These are phyloP conservation scores for Dysidea cf. avara DNA, from an alignment of 37 sponge, comb jelly and placozoan genomes.

Conservation along the genomic window DNA sequence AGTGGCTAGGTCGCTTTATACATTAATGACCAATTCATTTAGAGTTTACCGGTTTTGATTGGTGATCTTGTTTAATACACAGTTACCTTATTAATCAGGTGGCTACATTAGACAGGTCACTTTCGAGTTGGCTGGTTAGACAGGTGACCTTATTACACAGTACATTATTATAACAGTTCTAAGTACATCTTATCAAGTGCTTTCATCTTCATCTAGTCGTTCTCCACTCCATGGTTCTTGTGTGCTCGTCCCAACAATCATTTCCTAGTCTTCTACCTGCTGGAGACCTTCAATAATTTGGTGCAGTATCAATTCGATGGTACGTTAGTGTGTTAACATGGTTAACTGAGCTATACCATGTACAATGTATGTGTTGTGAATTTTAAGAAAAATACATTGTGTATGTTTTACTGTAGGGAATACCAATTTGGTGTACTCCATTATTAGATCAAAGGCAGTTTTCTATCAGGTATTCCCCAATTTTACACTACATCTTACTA, in stretches of 20 bases:
- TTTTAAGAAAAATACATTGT: neutral
- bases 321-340: slow-evolving; percentile 9
- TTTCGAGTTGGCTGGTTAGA: no score
- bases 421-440: slow-evolving; percentile 80
- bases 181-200: no score
- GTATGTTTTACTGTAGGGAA: slow-evolving; percentile 67
- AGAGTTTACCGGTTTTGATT: no score
- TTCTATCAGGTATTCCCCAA: slow-evolving; percentile 61
- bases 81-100: no score
- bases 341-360: neutral
- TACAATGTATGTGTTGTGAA: neutral
- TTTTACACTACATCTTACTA: neutral
- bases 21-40: no score
- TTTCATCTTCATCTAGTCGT: slow-evolving; percentile 53
- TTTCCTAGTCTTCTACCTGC: slow-evolving; percentile 91
- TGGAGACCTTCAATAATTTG: slow-evolving; percentile 95
- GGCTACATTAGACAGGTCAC: no score
- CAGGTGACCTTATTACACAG: no score
- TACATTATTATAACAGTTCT: no score
- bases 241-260: slow-evolving; percentile 94
- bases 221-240: slow-evolving; percentile 95
- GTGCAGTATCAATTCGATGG: slow-evolving; percentile 99
- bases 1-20: no score
- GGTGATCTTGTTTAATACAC: no score
- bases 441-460: slow-evolving; percentile 80